These are phyloP conservation scores for Limnodromus scolopaceus DNA, from an alignment of 2,797 vertebrate genomes.

Conservation along the genomic window DNA sequence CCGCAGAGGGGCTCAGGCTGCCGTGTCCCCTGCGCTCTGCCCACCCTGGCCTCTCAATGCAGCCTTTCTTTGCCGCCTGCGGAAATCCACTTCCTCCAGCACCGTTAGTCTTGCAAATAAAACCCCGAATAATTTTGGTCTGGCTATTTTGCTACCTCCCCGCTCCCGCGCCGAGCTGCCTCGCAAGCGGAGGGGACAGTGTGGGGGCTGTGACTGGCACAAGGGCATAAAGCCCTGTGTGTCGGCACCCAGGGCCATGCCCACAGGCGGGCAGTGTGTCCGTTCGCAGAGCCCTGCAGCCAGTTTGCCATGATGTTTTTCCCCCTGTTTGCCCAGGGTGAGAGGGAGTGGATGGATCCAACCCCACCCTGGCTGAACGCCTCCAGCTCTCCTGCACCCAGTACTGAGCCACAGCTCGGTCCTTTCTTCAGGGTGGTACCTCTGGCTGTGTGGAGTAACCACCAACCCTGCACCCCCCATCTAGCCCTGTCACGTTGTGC, in stretches of 20 bases:
- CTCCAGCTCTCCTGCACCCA: not conserved
- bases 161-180: not conserved
- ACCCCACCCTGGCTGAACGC: not conserved
- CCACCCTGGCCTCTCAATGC: constrained; percentile 6
- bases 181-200: rapidly evolving
- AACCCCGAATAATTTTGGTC: not conserved
- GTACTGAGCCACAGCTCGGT: not conserved
- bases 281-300: not conserved
- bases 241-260: rapidly evolving
- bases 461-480: too few relatives aligned
- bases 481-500: not conserved
- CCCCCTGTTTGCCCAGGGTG: not conserved
- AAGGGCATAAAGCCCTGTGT: not conserved
- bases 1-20: not conserved
- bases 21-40: not conserved
- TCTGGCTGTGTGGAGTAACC: not conserved
- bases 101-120: constrained; percentile 25
- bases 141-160: not conserved
- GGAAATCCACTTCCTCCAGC: constrained; percentile 57
- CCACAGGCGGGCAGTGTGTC: not conserved
- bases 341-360: not conserved
- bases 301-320: not conserved
- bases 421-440: not conserved
- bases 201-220: rapidly evolving
- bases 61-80: constrained; percentile 19